Evolutionary conservation across 2,888 invertebrate genomes (phyloP), one percentile per base, ranked within the genome.

Genomic region (Mystacides longicornis): DNA sequence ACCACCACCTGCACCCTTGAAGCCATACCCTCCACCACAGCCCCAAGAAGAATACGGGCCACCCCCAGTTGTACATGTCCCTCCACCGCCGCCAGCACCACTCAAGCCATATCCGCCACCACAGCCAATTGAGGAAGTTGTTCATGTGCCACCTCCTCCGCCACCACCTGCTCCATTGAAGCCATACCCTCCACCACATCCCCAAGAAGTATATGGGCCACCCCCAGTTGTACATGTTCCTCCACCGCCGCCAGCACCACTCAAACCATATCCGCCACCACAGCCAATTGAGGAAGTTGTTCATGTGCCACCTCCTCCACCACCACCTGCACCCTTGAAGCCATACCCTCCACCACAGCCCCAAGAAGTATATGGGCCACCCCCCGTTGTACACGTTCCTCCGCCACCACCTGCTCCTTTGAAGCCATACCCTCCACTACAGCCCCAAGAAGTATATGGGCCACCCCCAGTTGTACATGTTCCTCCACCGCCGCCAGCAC

Each of bases 301-400:
- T 18, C 58, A 51, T 1, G 51, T 54, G n/a, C 49, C 54, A 5
- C 51, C 51, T 20, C 54, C 57, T 16, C 54, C 57, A 2, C 46
- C 37, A 50, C 42, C 52, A 18, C 49, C 49, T 2, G 43, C 53
- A 18, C 27, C 46, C 9, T 47, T 55, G 5, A 23, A 53, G 18
- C 56, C 55, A 46, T 47, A 53, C 19, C 55, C 56, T 16, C 69
- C 71, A 9, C 68, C 68, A 21, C 14, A 42, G 31, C 71, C 71
- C 9, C 67, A 51, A 46, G 55, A 47, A 22, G 59, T 37, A 42
- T 60, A 60, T 51, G 60, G 61, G 50, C 54, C 55, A 5, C 51
- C 51, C 23, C 60, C 56, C 42, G 58, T 59, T 54, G 56, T 58
- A 27, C 61, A 59, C 21, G 61, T 62, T 22, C 57, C 59, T 9